Evolutionary conservation across 1,140 invertebrate species (phyloP).

Genomic region (Trachymyrmex septentrionalis): DNA sequence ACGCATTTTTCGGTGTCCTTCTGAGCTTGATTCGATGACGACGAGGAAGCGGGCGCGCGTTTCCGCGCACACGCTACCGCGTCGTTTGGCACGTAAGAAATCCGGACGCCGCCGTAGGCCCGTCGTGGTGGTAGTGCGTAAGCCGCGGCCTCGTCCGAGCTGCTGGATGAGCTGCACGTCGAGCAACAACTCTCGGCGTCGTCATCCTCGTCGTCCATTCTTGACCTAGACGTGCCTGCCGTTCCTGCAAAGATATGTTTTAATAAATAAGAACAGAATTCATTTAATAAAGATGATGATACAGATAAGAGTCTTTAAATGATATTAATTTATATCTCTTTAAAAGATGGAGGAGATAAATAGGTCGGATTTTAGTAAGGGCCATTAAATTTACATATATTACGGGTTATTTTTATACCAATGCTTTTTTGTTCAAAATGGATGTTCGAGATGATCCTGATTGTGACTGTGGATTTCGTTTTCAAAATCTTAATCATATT

Average conservation of each 20-base stretch:
- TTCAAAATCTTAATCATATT: too few relatives aligned
- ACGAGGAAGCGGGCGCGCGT: slow-evolving; percentile 86
- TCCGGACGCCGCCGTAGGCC: slow-evolving; percentile 94
- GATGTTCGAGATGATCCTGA: too few relatives aligned
- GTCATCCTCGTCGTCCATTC: slow-evolving; percentile 84
- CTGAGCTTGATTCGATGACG: slow-evolving; percentile 77
- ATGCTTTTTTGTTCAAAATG: too few relatives aligned
- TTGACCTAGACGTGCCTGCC: slow-evolving; percentile 63
- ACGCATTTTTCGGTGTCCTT: slow-evolving; percentile 84
- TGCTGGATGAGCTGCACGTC: slow-evolving; percentile 94
- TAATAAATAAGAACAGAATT: neutral
- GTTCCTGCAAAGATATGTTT: slow-evolving; percentile 50
- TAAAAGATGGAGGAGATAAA: too few relatives aligned
- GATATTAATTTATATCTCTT: too few relatives aligned
- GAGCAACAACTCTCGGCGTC: slow-evolving; percentile 93
- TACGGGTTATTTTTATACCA: too few relatives aligned
- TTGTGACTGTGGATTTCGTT: too few relatives aligned
- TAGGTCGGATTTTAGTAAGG: too few relatives aligned
- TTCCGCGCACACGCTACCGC: slow-evolving; percentile 92
- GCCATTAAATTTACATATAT: too few relatives aligned
- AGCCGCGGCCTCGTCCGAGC: slow-evolving; percentile 93
- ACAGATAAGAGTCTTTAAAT: too few relatives aligned
- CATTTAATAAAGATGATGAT: too few relatives aligned
- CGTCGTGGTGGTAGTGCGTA: slow-evolving; percentile 93
- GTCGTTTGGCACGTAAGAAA: slow-evolving; percentile 96